Evolutionary conservation across 2,113 vertebrate genomes (phyloP).

Genomic region (Haliaeetus leucogaster): DNA sequence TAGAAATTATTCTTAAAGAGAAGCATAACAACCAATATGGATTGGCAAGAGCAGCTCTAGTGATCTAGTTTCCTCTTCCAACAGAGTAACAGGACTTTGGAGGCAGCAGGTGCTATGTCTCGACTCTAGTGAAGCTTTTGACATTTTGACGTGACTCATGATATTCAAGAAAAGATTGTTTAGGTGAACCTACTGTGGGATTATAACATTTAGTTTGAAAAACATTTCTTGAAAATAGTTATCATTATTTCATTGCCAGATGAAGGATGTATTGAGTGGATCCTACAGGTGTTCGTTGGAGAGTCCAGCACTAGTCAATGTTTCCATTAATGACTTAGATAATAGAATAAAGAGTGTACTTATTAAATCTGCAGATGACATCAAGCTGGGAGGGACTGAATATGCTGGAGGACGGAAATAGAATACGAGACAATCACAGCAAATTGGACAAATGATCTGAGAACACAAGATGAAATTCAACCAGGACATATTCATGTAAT

Average conservation of each 20-base stretch:
- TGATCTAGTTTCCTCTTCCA: background rate
- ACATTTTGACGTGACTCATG: background rate
- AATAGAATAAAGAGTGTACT: constrained; percentile 10
- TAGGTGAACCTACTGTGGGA: background rate
- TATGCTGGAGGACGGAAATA: background rate
- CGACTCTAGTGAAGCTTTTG: background rate
- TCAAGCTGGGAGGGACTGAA: constrained; percentile 11
- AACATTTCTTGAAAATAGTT: constrained; percentile 25
- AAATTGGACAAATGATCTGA: constrained; percentile 38
- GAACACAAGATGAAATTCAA: constrained; percentile 27
- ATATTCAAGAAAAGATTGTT: background rate
- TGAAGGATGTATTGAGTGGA: background rate
- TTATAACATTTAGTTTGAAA: background rate
- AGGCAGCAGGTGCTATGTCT: background rate
- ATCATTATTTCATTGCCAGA: background rate
- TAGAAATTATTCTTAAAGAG: background rate
- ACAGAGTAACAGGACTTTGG: background rate
- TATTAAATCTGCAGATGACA: constrained; percentile 31
- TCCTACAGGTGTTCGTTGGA: background rate
- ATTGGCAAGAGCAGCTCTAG: background rate
- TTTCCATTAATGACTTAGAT: constrained; percentile 14
- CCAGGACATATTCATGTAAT: constrained; percentile 5
- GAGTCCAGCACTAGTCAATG: background rate
- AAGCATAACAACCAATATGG: background rate
- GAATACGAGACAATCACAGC: background rate